Percentiles rank a stretch among this genome's conserved stretches.
phyloP scores from a whole-genome alignment of 2,888 invertebrate species.

The Microchrysa polita region DNA sequence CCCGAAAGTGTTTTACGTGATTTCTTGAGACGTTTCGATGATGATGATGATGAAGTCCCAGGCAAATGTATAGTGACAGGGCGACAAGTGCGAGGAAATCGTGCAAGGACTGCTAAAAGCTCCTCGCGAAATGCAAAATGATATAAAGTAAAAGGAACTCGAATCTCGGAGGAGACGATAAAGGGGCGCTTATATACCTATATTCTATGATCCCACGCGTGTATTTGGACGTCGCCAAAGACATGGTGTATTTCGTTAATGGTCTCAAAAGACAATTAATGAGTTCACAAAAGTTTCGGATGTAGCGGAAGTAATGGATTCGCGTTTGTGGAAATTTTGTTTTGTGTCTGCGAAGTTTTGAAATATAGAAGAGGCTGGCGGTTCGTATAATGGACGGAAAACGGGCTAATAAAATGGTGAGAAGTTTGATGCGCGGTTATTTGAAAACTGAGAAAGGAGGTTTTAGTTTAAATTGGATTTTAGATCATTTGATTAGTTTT shows the following conservation, averaged over 20 bases:
- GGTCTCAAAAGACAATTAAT: conserved; percentile 22
- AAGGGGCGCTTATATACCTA: neutral
- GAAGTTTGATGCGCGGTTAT: too few relatives aligned
- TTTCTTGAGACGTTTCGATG: too few relatives aligned
- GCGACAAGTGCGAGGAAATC: too few relatives aligned
- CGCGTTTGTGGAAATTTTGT: conserved; percentile 14
- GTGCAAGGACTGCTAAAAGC: too few relatives aligned
- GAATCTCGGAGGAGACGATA: neutral
- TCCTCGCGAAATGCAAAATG: neutral
- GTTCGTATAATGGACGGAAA: neutral
- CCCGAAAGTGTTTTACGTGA: too few relatives aligned
- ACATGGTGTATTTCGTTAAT: neutral
- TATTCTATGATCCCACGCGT: neutral
- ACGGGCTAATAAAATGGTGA: too few relatives aligned
- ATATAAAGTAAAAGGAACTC: neutral
- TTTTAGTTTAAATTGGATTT: conserved; percentile 12
- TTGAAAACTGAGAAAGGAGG: neutral
- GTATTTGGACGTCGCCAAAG: neutral
- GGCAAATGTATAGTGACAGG: too few relatives aligned
- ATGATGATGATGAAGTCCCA: too few relatives aligned
- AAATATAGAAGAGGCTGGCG: too few relatives aligned
- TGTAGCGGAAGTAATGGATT: conserved; percentile 13
- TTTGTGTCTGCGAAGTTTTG: conserved; percentile 2
- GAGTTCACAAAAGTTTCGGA: neutral
- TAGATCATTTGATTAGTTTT: neutral